These are phyloP conservation scores for Meloidogyne hapla DNA, from an alignment of 1,140 invertebrate species.

Conservation along the genomic window DNA sequence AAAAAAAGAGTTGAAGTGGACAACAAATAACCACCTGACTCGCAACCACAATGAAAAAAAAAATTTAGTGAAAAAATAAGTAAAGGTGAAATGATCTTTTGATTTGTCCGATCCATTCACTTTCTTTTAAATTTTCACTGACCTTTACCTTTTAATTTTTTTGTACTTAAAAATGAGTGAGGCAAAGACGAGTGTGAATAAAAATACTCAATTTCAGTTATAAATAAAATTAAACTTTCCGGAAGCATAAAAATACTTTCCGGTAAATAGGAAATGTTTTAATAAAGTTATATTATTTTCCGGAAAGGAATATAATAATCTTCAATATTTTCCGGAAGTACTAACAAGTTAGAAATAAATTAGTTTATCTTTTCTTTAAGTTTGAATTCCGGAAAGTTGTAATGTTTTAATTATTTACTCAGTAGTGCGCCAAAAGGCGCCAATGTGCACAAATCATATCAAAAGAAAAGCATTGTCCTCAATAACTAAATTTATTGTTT, in stretches of 20 bases:
- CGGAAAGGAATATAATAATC: background rate
- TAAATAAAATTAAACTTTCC: background rate
- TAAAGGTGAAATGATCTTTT: conserved; percentile 1
- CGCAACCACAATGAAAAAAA: background rate
- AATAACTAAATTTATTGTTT: background rate
- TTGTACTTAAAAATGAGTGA: too few species aligned
- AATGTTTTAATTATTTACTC: background rate
- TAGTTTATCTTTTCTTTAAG: background rate
- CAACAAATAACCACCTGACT: conserved; percentile 2
- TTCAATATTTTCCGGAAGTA: too few species aligned
- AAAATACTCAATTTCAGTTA: background rate
- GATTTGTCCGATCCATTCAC: background rate
- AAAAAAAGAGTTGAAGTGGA: background rate
- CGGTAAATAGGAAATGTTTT: background rate
- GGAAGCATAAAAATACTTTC: background rate
- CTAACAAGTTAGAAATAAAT: too few species aligned
- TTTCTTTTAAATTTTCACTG: background rate
- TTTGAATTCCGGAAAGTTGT: background rate
- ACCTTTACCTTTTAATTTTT: background rate
- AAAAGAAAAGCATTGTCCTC: background rate
- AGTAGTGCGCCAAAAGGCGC: background rate
- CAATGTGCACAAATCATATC: background rate
- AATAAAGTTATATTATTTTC: background rate
- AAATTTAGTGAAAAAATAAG: background rate
- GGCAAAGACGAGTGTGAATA: too few species aligned